These are phyloP conservation scores for Mus musculus DNA, from an alignment of 2,113 vertebrate genomes.

Conservation along the genomic window DNA sequence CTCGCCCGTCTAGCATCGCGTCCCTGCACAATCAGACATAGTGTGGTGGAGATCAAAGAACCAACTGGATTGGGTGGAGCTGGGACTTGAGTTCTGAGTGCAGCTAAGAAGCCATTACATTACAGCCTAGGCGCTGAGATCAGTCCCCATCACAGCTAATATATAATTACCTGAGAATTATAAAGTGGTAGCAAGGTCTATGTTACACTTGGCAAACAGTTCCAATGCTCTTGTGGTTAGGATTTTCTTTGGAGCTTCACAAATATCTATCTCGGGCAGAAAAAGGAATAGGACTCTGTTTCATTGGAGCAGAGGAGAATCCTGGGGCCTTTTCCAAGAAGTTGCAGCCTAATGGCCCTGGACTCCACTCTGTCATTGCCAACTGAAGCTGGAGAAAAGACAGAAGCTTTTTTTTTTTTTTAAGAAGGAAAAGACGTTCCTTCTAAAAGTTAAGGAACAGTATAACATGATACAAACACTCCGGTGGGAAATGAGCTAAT, in stretches of 20 bases:
- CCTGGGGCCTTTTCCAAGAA: background rate
- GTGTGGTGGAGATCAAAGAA: accelerated
- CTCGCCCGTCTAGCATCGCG: background rate
- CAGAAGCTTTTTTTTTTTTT: background rate
- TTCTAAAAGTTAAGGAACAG: background rate
- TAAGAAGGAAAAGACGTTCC: too few relatives aligned
- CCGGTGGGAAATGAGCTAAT: background rate
- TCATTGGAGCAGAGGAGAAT: background rate
- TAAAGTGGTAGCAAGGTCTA: background rate
- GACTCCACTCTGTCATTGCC: background rate
- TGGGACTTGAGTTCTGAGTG: background rate
- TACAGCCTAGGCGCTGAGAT: too few relatives aligned
- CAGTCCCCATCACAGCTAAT: background rate
- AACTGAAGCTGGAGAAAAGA: background rate
- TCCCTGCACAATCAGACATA: background rate
- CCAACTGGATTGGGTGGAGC: background rate
- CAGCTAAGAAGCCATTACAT: background rate
- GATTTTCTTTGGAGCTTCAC: background rate
- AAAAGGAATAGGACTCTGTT: background rate
- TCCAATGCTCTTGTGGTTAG: background rate
- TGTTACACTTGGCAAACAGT: background rate
- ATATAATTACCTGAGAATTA: background rate
- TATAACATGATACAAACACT: background rate
- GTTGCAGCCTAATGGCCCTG: background rate
- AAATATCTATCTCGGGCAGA: background rate